Conservation (phyloP, 2,113 vertebrate genomes). For the Hydropotes inermis region DNA sequence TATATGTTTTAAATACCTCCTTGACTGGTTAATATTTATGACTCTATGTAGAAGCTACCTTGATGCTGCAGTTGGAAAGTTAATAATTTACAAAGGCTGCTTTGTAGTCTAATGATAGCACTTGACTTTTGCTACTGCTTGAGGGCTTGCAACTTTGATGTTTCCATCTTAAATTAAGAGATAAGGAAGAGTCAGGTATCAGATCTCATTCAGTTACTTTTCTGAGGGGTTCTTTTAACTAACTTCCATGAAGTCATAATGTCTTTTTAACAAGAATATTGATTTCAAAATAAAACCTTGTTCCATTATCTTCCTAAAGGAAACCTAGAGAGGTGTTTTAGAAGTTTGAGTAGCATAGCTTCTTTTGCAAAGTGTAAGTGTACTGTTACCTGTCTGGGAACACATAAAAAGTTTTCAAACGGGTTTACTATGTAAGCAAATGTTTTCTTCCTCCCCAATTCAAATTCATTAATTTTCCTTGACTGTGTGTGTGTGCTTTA, state of each 20-base stretch:
- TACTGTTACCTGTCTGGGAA: not conserved
- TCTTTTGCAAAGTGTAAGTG: not conserved
- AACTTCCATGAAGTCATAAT: slow-evolving; percentile 29
- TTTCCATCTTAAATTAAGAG: slow-evolving; percentile 56
- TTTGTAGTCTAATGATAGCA: slow-evolving; percentile 68
- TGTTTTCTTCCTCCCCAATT: not conserved
- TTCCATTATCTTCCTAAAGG: slow-evolving; percentile 57
- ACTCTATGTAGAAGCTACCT: slow-evolving; percentile 24
- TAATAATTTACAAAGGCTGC: slow-evolving; percentile 70
- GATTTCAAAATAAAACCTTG: slow-evolving; percentile 57
- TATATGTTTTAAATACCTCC: slow-evolving; percentile 2
- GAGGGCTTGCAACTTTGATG: slow-evolving; percentile 55
- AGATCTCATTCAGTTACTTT: slow-evolving; percentile 46
- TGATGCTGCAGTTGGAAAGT: slow-evolving; percentile 40
- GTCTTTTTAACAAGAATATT: slow-evolving; percentile 52
- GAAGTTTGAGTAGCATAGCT: slow-evolving; percentile 32
- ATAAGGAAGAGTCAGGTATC: slow-evolving; percentile 12
- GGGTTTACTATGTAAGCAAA: not conserved
- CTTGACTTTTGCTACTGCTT: slow-evolving; percentile 66
- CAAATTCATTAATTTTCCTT: slow-evolving; percentile 37
- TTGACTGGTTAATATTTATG: slow-evolving; percentile 57
- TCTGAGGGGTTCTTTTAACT: slow-evolving; percentile 29
- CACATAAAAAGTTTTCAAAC: slow-evolving; percentile 16
- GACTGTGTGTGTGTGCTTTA: not conserved
- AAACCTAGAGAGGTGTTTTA: slow-evolving; percentile 41